Percentiles rank a stretch among this genome's conserved stretches.
phyloP scores from a whole-genome alignment of 2,113 vertebrate genomes.

The Charadrius vociferus region DNA sequence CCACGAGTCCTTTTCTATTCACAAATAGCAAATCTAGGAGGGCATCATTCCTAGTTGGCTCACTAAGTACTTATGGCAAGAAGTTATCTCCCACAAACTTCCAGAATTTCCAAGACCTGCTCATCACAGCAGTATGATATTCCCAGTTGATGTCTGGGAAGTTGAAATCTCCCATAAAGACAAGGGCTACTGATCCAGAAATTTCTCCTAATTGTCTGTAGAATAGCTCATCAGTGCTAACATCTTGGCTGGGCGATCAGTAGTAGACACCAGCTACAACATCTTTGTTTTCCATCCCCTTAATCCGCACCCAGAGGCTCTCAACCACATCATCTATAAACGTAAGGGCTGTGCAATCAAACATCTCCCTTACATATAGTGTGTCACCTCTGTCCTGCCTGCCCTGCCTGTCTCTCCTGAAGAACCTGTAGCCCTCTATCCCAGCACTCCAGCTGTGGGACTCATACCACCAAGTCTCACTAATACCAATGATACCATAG shows the following conservation, averaged over 20 bases:
- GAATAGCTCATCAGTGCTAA: neutral
- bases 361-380: neutral
- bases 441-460: neutral
- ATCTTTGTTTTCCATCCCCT: neutral
- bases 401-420: neutral
- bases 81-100: too few species aligned
- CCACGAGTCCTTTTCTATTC: too few species aligned
- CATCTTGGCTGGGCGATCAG: neutral
- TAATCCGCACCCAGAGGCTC: neutral
- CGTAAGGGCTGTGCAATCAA: neutral
- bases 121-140: too few species aligned
- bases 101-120: too few species aligned
- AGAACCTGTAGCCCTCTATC: neutral
- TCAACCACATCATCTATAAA: neutral
- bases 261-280: neutral
- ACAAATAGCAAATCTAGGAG: too few species aligned
- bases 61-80: too few species aligned
- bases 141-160: too few species aligned
- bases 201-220: neutral
- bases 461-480: neutral
- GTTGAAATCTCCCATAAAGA: neutral
- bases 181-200: neutral
- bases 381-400: neutral
- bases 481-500: neutral
- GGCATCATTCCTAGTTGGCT: too few species aligned